Base-by-base conservation (phyloP, 2,888 invertebrate genomes). In the Cheilosia vulpina region DNA sequence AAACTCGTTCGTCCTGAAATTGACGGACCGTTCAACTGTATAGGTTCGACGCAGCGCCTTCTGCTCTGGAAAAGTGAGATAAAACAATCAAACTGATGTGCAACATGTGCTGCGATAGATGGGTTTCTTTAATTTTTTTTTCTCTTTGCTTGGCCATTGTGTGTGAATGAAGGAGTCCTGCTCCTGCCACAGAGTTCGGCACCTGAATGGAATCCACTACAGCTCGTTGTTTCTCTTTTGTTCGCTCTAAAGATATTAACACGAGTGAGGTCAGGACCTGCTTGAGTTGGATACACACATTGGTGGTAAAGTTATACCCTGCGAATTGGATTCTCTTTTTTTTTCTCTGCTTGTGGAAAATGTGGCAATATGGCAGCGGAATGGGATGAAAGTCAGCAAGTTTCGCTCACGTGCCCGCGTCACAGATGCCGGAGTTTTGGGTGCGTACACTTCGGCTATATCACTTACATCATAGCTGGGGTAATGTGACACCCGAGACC, bases 401-500 rank as follows among this genome's bases (percentile, higher is more conserved):
- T 81, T 81, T 85, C 66, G 52, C 76, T 81, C 85, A 85, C 85
- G 85, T 85, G 81, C 85, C 62, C 57, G 11, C 13, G 31, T 66
- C 80, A 76, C 85, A 85, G 81, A 85, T 81, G 85, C 58, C 75
- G 53, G 47, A 71, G 50, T 15, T 47, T 50, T 53, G 62, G 62
- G 72, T 85, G 71, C 81, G 83, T 84, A 83, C 71, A 76, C 13
- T 66, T 50, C 38, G 43, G 68, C 43, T 43, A 63, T 81, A 85
- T 85, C 85, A 43, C 53, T 81, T 66, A 34, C 68, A 75, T 34
- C 31, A 65, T 34, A 50, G 3, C 21, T 60, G 15, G 45, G 76
- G 76, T 76, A 81, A 81, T 81, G 41, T 66, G 85, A 85, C 62
- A 80, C 85, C 62, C 41, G 85, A 85, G 57, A 80, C 85, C 62